A percentile compares a stretch with the other conserved stretches of the same genome.
phyloP scores from a whole-genome alignment of 2,797 vertebrate genomes.

The Sitta carolinensis region DNA sequence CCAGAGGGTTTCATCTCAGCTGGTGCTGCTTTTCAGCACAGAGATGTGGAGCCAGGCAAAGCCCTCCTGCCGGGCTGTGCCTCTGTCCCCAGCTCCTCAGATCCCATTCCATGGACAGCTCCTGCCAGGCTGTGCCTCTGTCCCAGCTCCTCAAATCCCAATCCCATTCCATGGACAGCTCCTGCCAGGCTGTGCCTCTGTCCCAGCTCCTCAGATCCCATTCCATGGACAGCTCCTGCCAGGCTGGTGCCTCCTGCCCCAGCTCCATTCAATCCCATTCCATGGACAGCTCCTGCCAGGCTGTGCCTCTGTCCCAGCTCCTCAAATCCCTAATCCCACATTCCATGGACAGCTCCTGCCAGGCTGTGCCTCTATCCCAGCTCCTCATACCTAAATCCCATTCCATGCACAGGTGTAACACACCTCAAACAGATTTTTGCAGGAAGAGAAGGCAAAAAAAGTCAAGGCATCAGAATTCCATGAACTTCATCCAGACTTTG shows the following conservation, averaged over 20 bases:
- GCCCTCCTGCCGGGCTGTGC: not conserved
- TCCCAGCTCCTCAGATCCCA: accelerated
- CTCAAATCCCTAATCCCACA: not conserved
- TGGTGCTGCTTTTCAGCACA: conserved; percentile 40
- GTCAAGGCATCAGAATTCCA: not conserved
- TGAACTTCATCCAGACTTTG: not conserved
- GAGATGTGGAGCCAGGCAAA: not conserved
- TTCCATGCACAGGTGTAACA: not conserved
- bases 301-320: not conserved
- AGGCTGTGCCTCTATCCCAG: no score
- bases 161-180: not conserved
- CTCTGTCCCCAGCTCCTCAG: accelerated
- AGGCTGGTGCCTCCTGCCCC: not conserved
- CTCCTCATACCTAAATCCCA: not conserved
- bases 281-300: not conserved
- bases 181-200: not conserved
- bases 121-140: not conserved
- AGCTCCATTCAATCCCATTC: not conserved
- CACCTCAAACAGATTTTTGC: not conserved
- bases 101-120: not conserved
- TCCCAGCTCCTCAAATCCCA: no score
- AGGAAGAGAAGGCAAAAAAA: not conserved
- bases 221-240: not conserved
- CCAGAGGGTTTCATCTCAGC: conserved; percentile 47
- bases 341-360: no score